These are phyloP conservation scores for Otolemur crassicaudatus DNA, from an alignment of 2,797 vertebrate genomes.

Conservation along the genomic window DNA sequence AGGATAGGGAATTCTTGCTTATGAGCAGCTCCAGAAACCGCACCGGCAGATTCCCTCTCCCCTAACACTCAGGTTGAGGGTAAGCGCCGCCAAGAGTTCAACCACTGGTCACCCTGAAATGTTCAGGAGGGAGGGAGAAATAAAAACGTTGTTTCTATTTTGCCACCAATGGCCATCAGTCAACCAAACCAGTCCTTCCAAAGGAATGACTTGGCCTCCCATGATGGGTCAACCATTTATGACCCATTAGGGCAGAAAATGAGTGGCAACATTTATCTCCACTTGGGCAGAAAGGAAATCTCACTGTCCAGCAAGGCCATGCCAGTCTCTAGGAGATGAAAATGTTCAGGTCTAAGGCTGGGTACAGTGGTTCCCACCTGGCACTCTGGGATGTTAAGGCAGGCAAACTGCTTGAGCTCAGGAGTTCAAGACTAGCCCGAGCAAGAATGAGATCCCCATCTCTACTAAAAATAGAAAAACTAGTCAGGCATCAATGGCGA, in stretches of 20 bases:
- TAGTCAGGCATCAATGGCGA: too few species aligned
- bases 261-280: slow-evolving; percentile 50
- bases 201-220: slow-evolving; percentile 61
- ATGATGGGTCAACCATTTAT: not conserved
- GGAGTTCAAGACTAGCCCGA: too few species aligned
- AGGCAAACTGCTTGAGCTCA: too few species aligned
- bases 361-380: too few species aligned
- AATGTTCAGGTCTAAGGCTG: slow-evolving; percentile 39
- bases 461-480: too few species aligned
- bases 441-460: too few species aligned
- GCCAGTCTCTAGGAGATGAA: not conserved
- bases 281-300: slow-evolving; percentile 44
- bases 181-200: slow-evolving; percentile 73
- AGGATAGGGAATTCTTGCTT: slow-evolving; percentile 83
- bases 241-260: not conserved
- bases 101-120: slow-evolving; percentile 83
- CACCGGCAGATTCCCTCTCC: slow-evolving; percentile 81
- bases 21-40: slow-evolving; percentile 79
- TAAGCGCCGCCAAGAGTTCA: slow-evolving; percentile 78
- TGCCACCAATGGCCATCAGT: slow-evolving; percentile 73
- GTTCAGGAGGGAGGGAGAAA: slow-evolving; percentile 80
- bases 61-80: slow-evolving; percentile 82
- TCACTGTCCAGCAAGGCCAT: not conserved
- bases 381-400: too few species aligned
- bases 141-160: slow-evolving; percentile 81